A percentile compares a stretch with the other conserved stretches of the same genome.
Conservation (phyloP, 2,113 vertebrate species). For the Pristiophorus japonicus region DNA sequence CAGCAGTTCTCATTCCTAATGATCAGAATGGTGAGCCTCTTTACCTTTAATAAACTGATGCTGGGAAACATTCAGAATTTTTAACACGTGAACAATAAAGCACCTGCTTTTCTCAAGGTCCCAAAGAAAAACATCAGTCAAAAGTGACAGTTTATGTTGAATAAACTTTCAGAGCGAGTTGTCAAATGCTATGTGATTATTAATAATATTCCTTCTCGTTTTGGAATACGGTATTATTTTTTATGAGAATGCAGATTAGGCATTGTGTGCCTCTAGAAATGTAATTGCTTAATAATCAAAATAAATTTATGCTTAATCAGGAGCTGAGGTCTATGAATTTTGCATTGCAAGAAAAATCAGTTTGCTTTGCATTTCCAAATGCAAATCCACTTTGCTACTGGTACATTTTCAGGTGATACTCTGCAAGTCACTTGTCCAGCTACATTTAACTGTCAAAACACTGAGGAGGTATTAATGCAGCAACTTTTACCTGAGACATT, state of each 20-base stretch:
- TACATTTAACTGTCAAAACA: not conserved
- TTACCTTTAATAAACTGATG: not conserved
- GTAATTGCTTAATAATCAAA: not conserved
- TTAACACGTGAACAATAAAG: not conserved
- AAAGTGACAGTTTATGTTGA: not conserved
- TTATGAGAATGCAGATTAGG: not conserved
- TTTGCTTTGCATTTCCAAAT: not conserved
- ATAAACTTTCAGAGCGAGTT: not conserved
- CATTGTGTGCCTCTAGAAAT: not conserved
- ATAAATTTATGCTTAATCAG: not conserved
- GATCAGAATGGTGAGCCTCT: not conserved
- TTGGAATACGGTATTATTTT: not conserved
- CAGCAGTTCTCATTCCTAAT: not conserved
- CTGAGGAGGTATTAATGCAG: not conserved
- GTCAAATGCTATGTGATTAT: not conserved
- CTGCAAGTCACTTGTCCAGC: not conserved
- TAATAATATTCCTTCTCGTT: not conserved
- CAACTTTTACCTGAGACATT: not conserved
- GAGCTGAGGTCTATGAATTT: not conserved
- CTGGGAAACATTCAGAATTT: not conserved
- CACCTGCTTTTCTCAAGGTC: not conserved
- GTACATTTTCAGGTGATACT: not conserved
- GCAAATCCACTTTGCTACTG: not conserved
- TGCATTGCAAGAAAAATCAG: not conserved
- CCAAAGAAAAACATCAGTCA: not conserved